Conservation (phyloP, 2,888 invertebrate species). For the Tricholauxania praeusta region DNA sequence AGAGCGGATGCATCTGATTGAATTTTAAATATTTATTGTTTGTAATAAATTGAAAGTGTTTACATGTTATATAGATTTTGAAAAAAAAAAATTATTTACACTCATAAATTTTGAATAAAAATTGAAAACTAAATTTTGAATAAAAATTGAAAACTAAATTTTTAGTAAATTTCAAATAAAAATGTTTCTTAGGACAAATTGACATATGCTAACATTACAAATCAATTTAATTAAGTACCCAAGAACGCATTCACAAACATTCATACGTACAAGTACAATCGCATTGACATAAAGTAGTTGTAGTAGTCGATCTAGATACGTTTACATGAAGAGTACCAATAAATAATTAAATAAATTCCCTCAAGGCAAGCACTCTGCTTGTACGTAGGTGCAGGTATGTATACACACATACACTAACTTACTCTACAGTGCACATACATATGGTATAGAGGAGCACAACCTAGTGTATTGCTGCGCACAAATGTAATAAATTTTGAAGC, state of each 20-base stretch:
- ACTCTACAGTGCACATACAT: neutral
- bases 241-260: neutral
- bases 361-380: conserved; percentile 4
- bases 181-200: too few relatives aligned
- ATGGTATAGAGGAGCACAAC: neutral
- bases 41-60: too few relatives aligned
- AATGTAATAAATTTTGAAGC: conserved; percentile 22
- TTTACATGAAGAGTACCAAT: conserved; percentile 16
- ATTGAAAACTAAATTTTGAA: too few relatives aligned
- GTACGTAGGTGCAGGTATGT: neutral
- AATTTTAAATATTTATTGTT: too few relatives aligned
- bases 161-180: too few relatives aligned
- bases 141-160: too few relatives aligned
- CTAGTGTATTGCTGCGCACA: neutral
- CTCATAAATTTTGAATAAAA: too few relatives aligned
- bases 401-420: neutral
- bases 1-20: too few relatives aligned
- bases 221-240: conserved; percentile 20
- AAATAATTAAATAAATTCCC: conserved; percentile 29
- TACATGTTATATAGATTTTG: too few relatives aligned
- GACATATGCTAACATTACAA: neutral
- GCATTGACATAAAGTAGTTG: neutral
- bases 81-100: too few relatives aligned
- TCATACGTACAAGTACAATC: neutral
- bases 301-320: conserved; percentile 7